Percentiles rank a stretch among this genome's conserved stretches.
Evolutionary conservation across 1,140 invertebrate species (phyloP).

Genomic region (Cylas formicarius): DNA sequence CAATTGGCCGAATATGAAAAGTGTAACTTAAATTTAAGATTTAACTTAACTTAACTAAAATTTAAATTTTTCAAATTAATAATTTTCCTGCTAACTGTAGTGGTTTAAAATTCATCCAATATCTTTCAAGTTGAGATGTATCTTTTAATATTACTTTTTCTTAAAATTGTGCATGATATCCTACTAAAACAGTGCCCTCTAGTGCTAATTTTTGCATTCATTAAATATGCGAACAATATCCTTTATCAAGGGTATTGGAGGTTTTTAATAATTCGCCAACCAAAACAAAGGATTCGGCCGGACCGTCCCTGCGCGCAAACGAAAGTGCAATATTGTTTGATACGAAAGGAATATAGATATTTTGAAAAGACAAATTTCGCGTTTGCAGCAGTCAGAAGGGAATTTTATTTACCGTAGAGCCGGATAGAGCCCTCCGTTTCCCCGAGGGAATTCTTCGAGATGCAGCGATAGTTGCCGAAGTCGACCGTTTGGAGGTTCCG

Average conservation of each 20-base stretch:
- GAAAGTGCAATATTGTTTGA: background rate
- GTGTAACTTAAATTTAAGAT: too few relatives aligned
- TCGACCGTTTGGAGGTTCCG: slow-evolving; percentile 67
- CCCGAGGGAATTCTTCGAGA: slow-evolving; percentile 89
- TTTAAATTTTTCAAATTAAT: too few relatives aligned
- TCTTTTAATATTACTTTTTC: too few relatives aligned
- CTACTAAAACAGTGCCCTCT: too few relatives aligned
- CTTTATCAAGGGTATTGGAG: background rate
- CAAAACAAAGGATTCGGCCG: background rate
- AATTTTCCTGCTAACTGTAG: too few relatives aligned
- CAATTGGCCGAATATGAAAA: too few relatives aligned
- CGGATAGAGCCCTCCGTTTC: slow-evolving; percentile 87
- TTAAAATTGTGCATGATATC: too few relatives aligned
- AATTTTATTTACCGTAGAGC: slow-evolving; percentile 73
- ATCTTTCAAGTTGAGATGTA: too few relatives aligned
- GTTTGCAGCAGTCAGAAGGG: slow-evolving; percentile 20
- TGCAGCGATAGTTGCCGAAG: slow-evolving; percentile 80
- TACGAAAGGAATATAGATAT: background rate
- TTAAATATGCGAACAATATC: background rate
- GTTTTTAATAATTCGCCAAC: background rate
- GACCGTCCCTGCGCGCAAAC: background rate
- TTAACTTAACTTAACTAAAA: too few relatives aligned
- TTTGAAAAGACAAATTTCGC: slow-evolving; percentile 20
- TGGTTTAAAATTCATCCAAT: too few relatives aligned
- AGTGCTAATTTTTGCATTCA: too few relatives aligned